These are phyloP conservation scores for Tigriopus californicus DNA, from an alignment of 2,888 invertebrate genomes.

Conservation along the genomic window DNA sequence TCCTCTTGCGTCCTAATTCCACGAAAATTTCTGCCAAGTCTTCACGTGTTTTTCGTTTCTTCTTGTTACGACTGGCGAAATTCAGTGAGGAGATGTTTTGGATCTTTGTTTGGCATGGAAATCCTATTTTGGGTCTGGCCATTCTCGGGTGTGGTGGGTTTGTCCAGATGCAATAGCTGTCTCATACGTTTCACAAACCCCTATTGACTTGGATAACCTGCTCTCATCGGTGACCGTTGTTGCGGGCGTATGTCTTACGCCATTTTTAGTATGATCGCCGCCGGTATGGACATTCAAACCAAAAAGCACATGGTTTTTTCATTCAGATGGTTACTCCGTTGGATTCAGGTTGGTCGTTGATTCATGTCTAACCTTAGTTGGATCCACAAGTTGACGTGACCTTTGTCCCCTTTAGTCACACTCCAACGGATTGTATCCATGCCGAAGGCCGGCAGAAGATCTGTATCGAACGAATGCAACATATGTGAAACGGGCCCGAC, in stretches of 20 bases:
- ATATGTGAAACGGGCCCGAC: no score
- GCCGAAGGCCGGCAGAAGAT: no score
- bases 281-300: conserved; percentile 21
- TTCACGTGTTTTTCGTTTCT: no score
- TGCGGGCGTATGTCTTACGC: no score
- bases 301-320: conserved; percentile 30
- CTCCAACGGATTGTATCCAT: no score
- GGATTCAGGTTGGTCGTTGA: conserved; percentile 30
- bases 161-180: conserved; percentile 29
- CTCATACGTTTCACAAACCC: conserved; percentile 19
- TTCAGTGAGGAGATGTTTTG: conserved; percentile 32
- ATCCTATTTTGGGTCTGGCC: conserved; percentile 2
- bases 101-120: conserved; percentile 27
- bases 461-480: no score
- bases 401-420: no score
- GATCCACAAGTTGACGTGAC: no score
- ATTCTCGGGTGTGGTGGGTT: conserved; percentile 11
- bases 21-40: no score
- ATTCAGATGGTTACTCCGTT: no score
- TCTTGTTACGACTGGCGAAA: no score
- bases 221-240: conserved; percentile 30
- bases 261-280: conserved; percentile 32
- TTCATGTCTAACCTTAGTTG: no score
- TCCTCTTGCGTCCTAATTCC: conserved; percentile 34
- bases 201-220: conserved; percentile 28